These are phyloP conservation scores for Paedocypris micromegethes DNA, from an alignment of 2,797 vertebrate genomes.

Conservation along the genomic window DNA sequence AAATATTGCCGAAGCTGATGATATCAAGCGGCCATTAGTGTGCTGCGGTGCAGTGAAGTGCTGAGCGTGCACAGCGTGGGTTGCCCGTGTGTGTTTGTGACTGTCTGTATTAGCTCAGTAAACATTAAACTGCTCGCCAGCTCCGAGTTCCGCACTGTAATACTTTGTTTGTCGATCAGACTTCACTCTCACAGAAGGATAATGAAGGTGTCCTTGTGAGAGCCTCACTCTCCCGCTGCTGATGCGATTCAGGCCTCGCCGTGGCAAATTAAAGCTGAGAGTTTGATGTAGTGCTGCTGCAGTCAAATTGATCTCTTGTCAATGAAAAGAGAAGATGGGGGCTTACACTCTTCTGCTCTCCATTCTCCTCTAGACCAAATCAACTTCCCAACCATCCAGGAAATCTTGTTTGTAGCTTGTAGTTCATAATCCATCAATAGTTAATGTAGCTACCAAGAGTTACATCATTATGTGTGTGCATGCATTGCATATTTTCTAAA, in stretches of 20 bases:
- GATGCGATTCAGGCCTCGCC: neutral
- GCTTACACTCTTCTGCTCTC: neutral
- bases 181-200: neutral
- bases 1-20: constrained; percentile 28
- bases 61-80: constrained; percentile 16
- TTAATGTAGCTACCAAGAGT: neutral
- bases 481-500: no score
- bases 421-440: no score
- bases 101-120: constrained; percentile 35
- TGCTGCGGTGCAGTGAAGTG: constrained; percentile 22
- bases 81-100: constrained; percentile 19
- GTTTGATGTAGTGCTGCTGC: constrained; percentile 24
- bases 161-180: constrained; percentile 5
- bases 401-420: no score
- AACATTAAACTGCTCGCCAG: constrained; percentile 21
- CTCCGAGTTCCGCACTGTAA: constrained; percentile 4
- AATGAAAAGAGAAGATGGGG: constrained; percentile 9
- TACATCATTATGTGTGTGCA: neutral
- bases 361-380: constrained; percentile 15
- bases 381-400: constrained; percentile 21
- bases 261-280: constrained; percentile 15
- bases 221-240: constrained; percentile 1
- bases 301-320: constrained; percentile 29
- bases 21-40: constrained; percentile 29
- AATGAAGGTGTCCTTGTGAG: constrained; percentile 27